These are phyloP conservation scores for Sebastes goodei DNA, from an alignment of 2,797 vertebrate genomes.

Conservation along the genomic window DNA sequence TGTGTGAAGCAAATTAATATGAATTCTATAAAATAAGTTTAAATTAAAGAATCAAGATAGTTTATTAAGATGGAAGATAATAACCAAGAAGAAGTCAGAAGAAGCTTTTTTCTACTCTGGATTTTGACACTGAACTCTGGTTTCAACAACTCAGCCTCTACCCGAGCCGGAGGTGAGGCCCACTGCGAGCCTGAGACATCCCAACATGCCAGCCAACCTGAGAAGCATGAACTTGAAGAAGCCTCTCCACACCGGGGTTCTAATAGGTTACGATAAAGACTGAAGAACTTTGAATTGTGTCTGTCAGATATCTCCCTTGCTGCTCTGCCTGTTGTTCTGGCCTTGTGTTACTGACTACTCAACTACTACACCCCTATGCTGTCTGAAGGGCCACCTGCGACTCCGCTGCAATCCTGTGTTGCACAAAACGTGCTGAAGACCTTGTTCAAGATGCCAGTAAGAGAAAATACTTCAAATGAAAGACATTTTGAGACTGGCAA, in stretches of 20 bases:
- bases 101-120: neutral
- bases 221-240: neutral
- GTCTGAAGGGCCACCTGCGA: neutral
- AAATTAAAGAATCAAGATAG: neutral
- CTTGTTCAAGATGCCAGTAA: neutral
- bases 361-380: neutral
- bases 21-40: neutral
- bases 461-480: neutral
- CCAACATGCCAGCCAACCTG: neutral
- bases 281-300: neutral
- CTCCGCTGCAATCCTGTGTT: neutral
- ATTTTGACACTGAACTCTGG: neutral
- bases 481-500: neutral
- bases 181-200: neutral
- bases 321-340: neutral
- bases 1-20: neutral
- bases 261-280: neutral
- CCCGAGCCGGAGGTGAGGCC: neutral
- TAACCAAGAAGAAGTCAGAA: neutral
- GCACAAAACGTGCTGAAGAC: neutral
- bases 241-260: neutral
- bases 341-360: neutral
- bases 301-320: neutral
- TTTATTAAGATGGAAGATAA: too few relatives aligned
- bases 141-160: too few relatives aligned